A percentile compares a stretch with the other conserved stretches of the same genome.
phyloP scores from a whole-genome alignment of 2,888 invertebrate genomes.

The Deroplatys truncata region DNA sequence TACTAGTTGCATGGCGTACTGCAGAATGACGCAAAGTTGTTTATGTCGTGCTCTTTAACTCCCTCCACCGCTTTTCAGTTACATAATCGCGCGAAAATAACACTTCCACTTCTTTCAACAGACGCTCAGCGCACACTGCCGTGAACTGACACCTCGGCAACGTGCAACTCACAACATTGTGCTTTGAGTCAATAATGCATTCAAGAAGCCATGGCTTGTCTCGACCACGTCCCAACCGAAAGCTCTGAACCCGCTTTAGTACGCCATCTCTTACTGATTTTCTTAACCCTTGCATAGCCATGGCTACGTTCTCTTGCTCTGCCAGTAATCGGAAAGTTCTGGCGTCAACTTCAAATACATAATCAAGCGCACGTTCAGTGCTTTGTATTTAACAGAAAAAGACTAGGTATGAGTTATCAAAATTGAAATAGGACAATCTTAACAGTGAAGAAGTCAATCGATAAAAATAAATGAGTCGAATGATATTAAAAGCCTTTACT shows the following conservation, averaged over 20 bases:
- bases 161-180: not conserved
- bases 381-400: no score
- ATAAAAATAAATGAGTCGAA: no score
- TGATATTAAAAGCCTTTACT: no score
- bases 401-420: no score
- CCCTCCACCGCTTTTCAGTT: not conserved
- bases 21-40: not conserved
- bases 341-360: no score
- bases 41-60: not conserved
- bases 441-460: no score
- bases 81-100: not conserved
- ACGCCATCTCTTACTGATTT: not conserved
- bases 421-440: no score
- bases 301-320: not conserved
- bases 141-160: not conserved
- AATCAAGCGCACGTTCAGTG: no score
- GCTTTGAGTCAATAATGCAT: not conserved
- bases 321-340: no score
- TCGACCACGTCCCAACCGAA: not conserved
- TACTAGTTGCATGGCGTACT: not conserved
- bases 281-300: not conserved
- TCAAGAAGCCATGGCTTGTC: not conserved
- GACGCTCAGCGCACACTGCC: not conserved
- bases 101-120: not conserved
- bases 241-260: not conserved